phyloP scores from a whole-genome alignment of 2,888 invertebrate species.

The Drosophila mulleri region DNA sequence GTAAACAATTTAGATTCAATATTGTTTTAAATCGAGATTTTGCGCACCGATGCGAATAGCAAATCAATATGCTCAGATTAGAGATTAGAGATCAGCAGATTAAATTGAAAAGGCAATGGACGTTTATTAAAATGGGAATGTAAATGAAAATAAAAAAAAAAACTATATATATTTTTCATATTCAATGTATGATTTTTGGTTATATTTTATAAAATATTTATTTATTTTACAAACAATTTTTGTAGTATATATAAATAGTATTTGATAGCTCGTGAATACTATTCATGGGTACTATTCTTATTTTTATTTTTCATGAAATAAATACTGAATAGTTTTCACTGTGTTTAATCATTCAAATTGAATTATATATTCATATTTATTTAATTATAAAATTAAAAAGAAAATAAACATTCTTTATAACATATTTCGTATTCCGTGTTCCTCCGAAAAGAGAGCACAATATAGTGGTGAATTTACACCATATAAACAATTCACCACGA shows the following conservation, averaged over 20 bases:
- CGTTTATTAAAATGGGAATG: not conserved
- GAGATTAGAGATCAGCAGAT: not conserved
- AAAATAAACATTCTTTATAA: no score
- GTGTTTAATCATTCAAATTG: no score
- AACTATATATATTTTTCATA: no score
- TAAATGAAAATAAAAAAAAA: not conserved
- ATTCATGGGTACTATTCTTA: no score
- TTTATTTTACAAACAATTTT: no score
- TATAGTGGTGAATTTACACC: not conserved
- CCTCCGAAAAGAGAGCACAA: not conserved
- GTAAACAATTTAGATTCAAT: conserved; percentile 50
- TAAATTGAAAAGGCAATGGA: not conserved
- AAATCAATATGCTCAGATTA: conserved; percentile 12
- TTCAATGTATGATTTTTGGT: no score
- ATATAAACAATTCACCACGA: conserved; percentile 7
- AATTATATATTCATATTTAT: no score
- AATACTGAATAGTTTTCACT: not conserved
- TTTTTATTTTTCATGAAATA: not conserved
- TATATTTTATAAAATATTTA: no score
- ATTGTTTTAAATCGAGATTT: conserved; percentile 46
- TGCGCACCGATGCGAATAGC: conserved; percentile 7
- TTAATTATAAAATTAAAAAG: no score
- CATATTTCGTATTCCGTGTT: no score
- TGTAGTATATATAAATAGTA: no score
- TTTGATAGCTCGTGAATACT: no score